Percentiles rank a stretch among this genome's conserved stretches.
These are phyloP conservation scores for Sinocyclocheilus rhinocerous DNA, from an alignment of 2,113 vertebrate genomes.

Conservation along the genomic window DNA sequence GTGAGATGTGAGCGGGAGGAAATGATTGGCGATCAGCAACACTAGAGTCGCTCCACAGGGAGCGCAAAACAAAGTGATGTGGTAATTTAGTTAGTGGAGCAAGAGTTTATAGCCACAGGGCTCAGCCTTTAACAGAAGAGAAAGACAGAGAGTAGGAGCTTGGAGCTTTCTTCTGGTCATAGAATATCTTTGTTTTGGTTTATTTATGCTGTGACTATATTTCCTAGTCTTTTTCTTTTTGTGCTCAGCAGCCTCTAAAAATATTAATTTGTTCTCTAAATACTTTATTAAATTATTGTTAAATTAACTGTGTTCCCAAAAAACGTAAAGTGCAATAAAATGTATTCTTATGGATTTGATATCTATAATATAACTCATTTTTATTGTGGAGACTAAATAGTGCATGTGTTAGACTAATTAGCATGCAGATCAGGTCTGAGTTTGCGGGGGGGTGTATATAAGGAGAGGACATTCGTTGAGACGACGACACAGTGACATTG, in stretches of 20 bases:
- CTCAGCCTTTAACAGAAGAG: constrained; percentile 14
- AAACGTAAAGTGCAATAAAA: background rate
- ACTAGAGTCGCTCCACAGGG: constrained; percentile 37
- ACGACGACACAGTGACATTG: constrained; percentile 88
- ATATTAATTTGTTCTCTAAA: background rate
- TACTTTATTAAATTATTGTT: background rate
- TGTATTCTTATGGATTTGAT: constrained; percentile 1
- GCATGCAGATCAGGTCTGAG: constrained; percentile 86
- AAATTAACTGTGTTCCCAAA: background rate
- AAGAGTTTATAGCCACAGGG: constrained; percentile 38
- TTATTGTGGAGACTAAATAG: constrained; percentile 23
- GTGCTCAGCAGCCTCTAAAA: background rate
- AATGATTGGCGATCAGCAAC: constrained; percentile 50
- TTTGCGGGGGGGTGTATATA: constrained; percentile 67
- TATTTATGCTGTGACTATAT: background rate
- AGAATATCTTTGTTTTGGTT: constrained; percentile 11
- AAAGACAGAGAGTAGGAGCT: background rate
- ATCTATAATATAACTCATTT: background rate
- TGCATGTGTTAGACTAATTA: constrained; percentile 79
- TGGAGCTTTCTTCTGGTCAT: constrained; percentile 13
- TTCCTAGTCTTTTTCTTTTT: background rate
- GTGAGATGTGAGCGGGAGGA: constrained; percentile 35
- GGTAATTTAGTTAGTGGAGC: constrained; percentile 11
- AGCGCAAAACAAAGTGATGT: constrained; percentile 11
- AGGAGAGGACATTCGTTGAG: constrained; percentile 88